phyloP scores from a whole-genome alignment of 2,888 invertebrate species.

The Dexiosoma caninum region DNA sequence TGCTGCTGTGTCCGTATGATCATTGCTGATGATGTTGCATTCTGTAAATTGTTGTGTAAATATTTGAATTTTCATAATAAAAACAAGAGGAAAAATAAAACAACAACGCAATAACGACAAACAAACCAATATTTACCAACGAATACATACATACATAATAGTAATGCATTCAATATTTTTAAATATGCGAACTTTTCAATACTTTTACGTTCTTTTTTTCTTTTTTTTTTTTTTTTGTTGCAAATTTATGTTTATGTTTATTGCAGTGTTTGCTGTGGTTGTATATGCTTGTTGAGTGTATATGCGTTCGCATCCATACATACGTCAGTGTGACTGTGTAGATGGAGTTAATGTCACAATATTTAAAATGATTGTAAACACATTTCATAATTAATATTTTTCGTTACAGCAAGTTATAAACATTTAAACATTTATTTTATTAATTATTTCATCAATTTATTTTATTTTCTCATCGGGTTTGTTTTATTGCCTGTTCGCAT shows the following conservation, averaged over 20 bases:
- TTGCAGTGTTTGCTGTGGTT: not conserved
- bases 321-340: not conserved
- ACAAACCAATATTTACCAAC: slow-evolving; percentile 52
- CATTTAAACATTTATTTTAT: slow-evolving; percentile 57
- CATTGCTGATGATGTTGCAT: slow-evolving; percentile 39
- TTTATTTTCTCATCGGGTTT: slow-evolving; percentile 4
- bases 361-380: slow-evolving; percentile 59
- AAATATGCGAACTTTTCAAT: not conserved
- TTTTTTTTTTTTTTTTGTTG: not conserved
- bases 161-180: slow-evolving; percentile 42
- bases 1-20: slow-evolving; percentile 29
- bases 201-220: not conserved
- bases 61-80: slow-evolving; percentile 50
- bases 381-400: slow-evolving; percentile 62
- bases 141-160: too few relatives aligned
- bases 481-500: not conserved
- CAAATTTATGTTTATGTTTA: slow-evolving; percentile 16
- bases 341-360: slow-evolving; percentile 44
- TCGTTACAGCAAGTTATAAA: slow-evolving; percentile 31
- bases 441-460: slow-evolving; percentile 43
- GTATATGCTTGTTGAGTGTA: not conserved
- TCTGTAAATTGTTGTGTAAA: slow-evolving; percentile 56
- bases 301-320: not conserved
- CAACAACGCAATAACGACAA: slow-evolving; percentile 21
- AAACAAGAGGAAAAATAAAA: slow-evolving; percentile 27